These are phyloP conservation scores for Sebastes matsubarae DNA, from an alignment of 2,797 vertebrate species.

Conservation along the genomic window DNA sequence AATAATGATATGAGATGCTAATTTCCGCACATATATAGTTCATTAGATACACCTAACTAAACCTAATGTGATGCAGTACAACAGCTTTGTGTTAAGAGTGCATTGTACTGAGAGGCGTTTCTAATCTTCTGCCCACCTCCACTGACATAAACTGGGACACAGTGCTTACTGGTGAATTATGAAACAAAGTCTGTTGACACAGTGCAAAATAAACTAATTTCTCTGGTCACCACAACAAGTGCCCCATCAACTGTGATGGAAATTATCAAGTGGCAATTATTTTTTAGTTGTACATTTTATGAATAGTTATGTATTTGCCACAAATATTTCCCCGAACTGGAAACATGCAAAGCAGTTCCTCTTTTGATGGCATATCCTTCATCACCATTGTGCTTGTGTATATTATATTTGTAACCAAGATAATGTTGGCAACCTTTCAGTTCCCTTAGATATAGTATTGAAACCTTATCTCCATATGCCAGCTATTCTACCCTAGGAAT, in stretches of 20 bases:
- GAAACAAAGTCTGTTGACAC: not conserved
- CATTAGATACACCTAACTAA: not conserved
- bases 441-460: not conserved
- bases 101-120: not conserved
- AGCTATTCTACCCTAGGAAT: not conserved
- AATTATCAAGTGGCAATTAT: not conserved
- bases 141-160: not conserved
- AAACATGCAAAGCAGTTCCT: not conserved
- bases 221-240: not conserved
- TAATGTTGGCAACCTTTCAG: not conserved
- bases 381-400: not conserved
- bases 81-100: not conserved
- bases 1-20: not conserved
- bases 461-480: not conserved
- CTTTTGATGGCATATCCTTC: not conserved
- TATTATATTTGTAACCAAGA: not conserved
- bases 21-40: not conserved
- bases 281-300: not conserved
- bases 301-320: not conserved
- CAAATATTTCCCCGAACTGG: not conserved
- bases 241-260: not conserved
- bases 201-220: not conserved
- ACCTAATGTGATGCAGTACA: not conserved
- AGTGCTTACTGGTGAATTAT: slow-evolving; percentile 4
- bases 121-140: not conserved